Evolutionary conservation across 2,113 vertebrate genomes (phyloP).

Genomic region (Platysternon megacephalum): DNA sequence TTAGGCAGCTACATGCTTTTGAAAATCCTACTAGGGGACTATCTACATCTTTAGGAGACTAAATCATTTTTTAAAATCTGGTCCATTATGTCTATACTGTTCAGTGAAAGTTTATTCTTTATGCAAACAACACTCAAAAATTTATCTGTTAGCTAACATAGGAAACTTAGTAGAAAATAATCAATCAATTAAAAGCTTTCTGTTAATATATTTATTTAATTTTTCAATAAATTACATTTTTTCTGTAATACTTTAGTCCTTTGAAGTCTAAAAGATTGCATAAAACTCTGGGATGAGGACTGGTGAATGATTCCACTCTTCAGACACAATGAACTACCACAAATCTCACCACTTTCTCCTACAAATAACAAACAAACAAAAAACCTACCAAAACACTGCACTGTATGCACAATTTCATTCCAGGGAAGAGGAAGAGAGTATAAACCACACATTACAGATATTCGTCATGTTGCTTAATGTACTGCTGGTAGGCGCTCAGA

Average conservation of each 20-base stretch:
- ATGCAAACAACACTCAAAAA: neutral
- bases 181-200: neutral
- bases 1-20: neutral
- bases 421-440: too few species aligned
- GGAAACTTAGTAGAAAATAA: neutral
- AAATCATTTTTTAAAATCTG: neutral
- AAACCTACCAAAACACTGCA: too few species aligned
- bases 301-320: neutral
- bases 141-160: neutral
- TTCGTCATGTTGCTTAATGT: too few species aligned
- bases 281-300: neutral
- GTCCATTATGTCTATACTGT: neutral
- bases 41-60: neutral
- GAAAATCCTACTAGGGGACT: neutral
- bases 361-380: too few species aligned
- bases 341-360: too few species aligned
- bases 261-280: neutral
- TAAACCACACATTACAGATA: too few species aligned
- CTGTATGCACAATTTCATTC: too few species aligned
- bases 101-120: neutral
- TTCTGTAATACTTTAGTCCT: neutral
- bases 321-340: neutral
- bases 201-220: neutral
- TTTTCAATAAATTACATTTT: neutral
- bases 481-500: too few species aligned